Evolutionary conservation across 2,797 vertebrate genomes (phyloP), one percentile per base, ranked within the genome.

Genomic region (Fringilla coelebs): DNA sequence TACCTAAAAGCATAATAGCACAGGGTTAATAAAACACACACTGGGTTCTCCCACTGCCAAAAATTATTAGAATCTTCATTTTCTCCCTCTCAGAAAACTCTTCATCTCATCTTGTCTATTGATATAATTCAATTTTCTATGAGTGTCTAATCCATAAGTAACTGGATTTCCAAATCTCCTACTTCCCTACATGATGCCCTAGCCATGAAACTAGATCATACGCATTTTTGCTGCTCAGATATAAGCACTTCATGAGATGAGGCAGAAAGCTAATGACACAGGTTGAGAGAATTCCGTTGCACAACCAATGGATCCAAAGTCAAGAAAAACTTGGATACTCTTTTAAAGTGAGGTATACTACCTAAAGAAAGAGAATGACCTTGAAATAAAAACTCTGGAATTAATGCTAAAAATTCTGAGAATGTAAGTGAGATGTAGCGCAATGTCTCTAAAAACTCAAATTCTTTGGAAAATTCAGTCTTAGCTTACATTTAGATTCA

Each of bases 1-100:
- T 11, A 26, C 3, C 2, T 25, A 73, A 57, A 21, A 51, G 8
- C 11, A 71, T 85, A 54, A 62, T 12, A 84, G 8, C 10, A 51
- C 6, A 21, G 5, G 17, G 15, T 29, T 8, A 66, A 66, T 76
- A 65, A 48, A 1, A 2, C 1, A 0, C 13, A 17, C 9, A 49
- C 4, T 45, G 14, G 10, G 57, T 88, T 61, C 12, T 45, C 68
- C 16, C 26, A 36, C 22, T 57, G 21, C 6, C 51, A 61, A 65
- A 82, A 85, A 32, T 20, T 2, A 48, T 72, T 68, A 57, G 28
- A 68, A 57, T 61, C 51, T 90, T 82, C 5, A 8, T 57, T 82
- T 91, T 29, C 7, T 61, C 38, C 15, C 10, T 32, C 49, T 61
- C 7, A 24, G 63, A 36, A 92, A 90, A 85, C 18, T 24, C 9